Conservation (phyloP, 1,140 invertebrate species). For the Bactericera cockerelli region DNA sequence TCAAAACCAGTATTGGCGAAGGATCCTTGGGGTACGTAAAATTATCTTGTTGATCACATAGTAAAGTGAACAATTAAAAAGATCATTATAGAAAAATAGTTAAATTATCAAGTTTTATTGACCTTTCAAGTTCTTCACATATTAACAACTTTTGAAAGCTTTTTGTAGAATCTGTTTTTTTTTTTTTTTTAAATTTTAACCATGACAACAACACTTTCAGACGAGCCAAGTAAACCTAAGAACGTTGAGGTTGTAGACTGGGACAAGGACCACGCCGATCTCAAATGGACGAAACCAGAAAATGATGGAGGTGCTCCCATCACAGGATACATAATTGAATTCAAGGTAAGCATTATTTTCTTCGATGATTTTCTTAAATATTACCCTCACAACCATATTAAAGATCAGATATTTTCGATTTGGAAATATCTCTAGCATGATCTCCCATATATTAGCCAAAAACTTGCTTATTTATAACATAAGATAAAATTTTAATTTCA, state of each 20-base stretch:
- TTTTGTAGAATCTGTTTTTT: too few species aligned
- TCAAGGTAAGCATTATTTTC: conserved; percentile 35
- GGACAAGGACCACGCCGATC: conserved; percentile 88
- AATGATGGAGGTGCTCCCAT: conserved; percentile 89
- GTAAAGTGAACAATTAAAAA: not conserved
- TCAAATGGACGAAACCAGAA: conserved; percentile 80
- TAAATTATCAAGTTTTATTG: not conserved
- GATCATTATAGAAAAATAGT: too few species aligned
- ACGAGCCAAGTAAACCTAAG: conserved; percentile 84
- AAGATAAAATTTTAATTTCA: too few species aligned
- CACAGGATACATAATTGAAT: conserved; percentile 83
- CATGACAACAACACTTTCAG: too few species aligned
- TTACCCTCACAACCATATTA: too few species aligned
- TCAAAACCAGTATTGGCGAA: conserved; percentile 79
- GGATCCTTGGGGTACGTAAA: conserved; percentile 82
- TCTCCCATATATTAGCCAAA: too few species aligned
- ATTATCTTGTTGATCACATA: not conserved
- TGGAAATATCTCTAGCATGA: too few species aligned
- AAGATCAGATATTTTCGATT: too few species aligned
- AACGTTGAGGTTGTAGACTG: conserved; percentile 84
- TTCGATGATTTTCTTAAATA: too few species aligned
- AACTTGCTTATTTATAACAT: too few species aligned
- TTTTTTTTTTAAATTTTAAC: too few species aligned
- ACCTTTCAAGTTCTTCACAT: not conserved
- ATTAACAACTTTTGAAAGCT: not conserved